These are phyloP conservation scores for Pyrrhosoma nymphula DNA, from an alignment of 2,888 invertebrate species.

Conservation along the genomic window DNA sequence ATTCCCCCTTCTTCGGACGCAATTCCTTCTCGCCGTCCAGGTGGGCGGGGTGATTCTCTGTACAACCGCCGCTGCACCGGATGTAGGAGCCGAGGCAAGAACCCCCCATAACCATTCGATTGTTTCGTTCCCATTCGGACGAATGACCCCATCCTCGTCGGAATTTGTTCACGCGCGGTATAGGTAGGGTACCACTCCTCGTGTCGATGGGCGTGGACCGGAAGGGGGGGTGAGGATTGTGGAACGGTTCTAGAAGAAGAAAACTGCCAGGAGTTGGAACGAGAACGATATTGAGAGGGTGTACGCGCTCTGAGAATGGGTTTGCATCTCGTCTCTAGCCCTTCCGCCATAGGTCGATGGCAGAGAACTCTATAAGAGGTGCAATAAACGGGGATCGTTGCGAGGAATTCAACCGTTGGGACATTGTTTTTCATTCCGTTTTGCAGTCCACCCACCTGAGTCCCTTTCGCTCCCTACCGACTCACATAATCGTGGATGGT, in stretches of 20 bases:
- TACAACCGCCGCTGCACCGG: no score
- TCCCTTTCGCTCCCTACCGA: neutral
- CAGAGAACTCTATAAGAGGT: neutral
- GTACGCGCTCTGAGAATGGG: neutral
- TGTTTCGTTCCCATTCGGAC: neutral
- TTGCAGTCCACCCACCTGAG: neutral
- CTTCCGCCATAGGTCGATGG: neutral
- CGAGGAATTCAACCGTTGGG: neutral
- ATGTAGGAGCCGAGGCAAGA: neutral
- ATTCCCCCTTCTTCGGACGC: neutral
- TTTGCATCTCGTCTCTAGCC: neutral
- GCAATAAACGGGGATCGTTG: constrained; percentile 4
- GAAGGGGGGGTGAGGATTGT: neutral
- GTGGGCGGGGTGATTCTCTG: neutral
- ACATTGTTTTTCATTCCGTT: neutral
- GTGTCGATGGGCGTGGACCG: neutral
- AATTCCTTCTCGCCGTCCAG: neutral
- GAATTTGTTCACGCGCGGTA: neutral
- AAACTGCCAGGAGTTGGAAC: neutral
- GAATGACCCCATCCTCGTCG: neutral
- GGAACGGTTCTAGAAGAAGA: neutral
- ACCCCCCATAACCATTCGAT: neutral
- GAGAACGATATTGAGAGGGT: neutral
- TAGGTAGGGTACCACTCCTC: neutral
- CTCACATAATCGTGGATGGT: neutral